Percentiles rank a stretch among this genome's conserved stretches.
phyloP scores from a whole-genome alignment of 2,113 vertebrate species.

The Herpetotheres cachinnans region DNA sequence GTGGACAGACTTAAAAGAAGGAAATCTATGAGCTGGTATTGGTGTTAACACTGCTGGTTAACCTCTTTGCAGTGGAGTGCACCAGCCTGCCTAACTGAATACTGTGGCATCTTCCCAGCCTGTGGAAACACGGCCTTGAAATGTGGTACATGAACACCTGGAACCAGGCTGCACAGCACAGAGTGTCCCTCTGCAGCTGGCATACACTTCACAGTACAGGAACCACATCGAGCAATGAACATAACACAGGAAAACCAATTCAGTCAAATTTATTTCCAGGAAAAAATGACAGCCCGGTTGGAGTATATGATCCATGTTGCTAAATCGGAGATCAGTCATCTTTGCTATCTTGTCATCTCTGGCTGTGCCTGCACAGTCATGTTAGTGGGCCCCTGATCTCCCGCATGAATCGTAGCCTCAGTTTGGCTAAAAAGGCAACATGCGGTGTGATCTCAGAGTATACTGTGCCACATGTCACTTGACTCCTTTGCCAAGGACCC shows the following conservation, averaged over 20 bases:
- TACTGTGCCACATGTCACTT: neutral
- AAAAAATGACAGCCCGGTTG: neutral
- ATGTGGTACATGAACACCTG: fast-evolving
- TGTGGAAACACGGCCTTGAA: neutral
- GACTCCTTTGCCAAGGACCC: neutral
- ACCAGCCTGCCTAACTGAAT: neutral
- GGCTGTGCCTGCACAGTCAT: neutral
- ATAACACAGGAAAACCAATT: neutral
- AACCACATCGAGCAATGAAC: neutral
- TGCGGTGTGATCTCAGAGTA: neutral
- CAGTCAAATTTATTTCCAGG: neutral
- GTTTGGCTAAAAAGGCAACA: neutral
- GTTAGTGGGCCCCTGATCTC: neutral
- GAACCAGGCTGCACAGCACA: neutral
- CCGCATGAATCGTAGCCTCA: neutral
- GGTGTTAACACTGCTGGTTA: neutral
- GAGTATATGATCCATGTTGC: neutral
- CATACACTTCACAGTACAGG: neutral
- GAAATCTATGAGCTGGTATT: neutral
- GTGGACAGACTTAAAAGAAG: neutral
- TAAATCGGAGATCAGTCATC: neutral
- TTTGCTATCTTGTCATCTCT: neutral
- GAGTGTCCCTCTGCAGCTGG: neutral
- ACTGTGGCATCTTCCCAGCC: neutral
- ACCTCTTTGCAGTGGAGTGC: neutral